Evolutionary conservation across 2,888 invertebrate species (phyloP), one percentile per base, ranked within the genome.

Genomic region (Amphimallon solstitiale): DNA sequence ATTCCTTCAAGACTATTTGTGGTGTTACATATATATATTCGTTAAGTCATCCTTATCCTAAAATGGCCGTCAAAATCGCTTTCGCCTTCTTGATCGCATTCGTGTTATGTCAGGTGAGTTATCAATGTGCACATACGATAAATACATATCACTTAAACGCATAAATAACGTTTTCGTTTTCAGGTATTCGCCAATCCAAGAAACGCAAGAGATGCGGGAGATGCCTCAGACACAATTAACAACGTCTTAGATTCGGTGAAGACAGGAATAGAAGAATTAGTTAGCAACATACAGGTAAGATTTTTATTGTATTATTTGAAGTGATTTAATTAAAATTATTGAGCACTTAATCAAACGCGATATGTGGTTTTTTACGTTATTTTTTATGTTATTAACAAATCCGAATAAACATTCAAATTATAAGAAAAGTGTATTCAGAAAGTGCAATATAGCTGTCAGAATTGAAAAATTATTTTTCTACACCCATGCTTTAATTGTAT

Each of bases 261-360:
- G 48, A 46, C 19, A 4, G 61, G 65, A 19, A 59, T 70, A n/a
- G 60, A 67, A 1, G 62, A 67, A 35, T 48, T 67, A n/a, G 15
- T 70, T 12, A 60, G 49, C n/a, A 60, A 62, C 34, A 12, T 70
- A 17, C 63, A 68, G 63, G 67, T 67, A 46, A 46, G 23, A 37
- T 23, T 15, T 15, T 48, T 12, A n/a, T n/a, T n/a, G n/a, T n/a
- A n/a, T n/a, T n/a, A n/a, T n/a, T n/a, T n/a, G n/a, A n/a, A n/a
- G n/a, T n/a, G n/a, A n/a, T n/a, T n/a, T n/a, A n/a, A n/a, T n/a
- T n/a, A n/a, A n/a, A n/a, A n/a, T n/a, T n/a, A n/a, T n/a, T n/a
- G n/a, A n/a, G n/a, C n/a, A n/a, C n/a, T n/a, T n/a, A n/a, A n/a
- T n/a, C n/a, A n/a, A n/a, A n/a, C n/a, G n/a, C n/a, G n/a, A n/a